Conservation (phyloP, 2,113 vertebrate species). For the Bubalus kerabau region DNA sequence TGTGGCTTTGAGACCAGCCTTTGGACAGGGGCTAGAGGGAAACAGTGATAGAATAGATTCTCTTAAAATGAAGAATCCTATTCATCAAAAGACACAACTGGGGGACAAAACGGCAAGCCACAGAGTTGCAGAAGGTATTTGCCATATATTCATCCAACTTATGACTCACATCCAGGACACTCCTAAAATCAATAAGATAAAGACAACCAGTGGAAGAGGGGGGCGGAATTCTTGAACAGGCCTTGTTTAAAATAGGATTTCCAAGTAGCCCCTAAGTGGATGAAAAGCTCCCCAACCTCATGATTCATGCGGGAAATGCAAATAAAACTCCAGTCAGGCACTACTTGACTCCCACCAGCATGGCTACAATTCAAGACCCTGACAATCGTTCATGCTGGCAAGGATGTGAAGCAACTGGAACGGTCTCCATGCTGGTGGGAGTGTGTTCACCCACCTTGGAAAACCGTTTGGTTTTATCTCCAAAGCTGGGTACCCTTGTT, state of each 20-base stretch:
- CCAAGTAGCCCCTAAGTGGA: background rate
- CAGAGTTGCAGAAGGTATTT: rapidly evolving
- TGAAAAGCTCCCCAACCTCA: background rate
- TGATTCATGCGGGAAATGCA: background rate
- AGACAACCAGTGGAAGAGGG: background rate
- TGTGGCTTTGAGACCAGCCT: no score
- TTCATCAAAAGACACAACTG: no score
- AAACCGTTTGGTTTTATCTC: background rate
- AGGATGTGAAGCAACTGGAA: rapidly evolving
- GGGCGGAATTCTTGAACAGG: background rate
- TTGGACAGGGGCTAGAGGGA: background rate
- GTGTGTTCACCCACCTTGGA: no score
- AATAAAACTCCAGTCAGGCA: background rate
- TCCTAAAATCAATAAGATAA: no score
- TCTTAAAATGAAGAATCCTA: background rate
- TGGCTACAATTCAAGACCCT: rapidly evolving
- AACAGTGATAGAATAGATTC: background rate
- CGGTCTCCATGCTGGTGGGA: rapidly evolving
- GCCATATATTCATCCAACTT: background rate
- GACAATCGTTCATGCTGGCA: rapidly evolving
- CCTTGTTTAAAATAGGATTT: background rate
- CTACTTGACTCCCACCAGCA: background rate
- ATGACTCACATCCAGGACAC: background rate
- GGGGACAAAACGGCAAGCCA: background rate
- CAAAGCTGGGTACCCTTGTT: background rate